These are phyloP conservation scores for Eulemur coronatus DNA, from an alignment of 2,797 vertebrate species.

Conservation along the genomic window DNA sequence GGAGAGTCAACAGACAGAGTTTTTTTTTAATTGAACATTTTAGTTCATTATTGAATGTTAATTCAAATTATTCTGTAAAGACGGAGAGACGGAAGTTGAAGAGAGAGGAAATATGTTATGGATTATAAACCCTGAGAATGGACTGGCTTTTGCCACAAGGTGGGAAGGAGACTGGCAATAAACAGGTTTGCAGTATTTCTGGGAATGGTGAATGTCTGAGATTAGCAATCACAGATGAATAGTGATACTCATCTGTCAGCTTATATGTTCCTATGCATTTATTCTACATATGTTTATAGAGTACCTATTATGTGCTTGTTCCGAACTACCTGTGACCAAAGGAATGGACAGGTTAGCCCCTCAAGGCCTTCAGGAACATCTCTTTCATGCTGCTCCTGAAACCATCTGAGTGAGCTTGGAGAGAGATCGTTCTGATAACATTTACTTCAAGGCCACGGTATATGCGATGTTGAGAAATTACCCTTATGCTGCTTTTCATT, in stretches of 20 bases:
- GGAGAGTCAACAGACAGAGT: neutral
- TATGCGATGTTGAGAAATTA: neutral
- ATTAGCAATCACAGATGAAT: neutral
- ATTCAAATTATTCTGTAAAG: slow-evolving; percentile 29
- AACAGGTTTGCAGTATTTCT: neutral
- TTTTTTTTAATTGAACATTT: neutral
- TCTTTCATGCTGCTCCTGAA: neutral
- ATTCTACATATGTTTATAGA: neutral
- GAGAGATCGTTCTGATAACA: neutral
- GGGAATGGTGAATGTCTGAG: neutral
- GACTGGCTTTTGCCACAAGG: neutral
- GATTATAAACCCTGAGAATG: neutral
- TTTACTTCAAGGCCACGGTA: slow-evolving; percentile 10
- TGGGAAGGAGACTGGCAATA: neutral
- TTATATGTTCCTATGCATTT: neutral
- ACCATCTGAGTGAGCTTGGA: neutral
- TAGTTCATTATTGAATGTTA: slow-evolving; percentile 3
- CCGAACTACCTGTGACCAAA: neutral
- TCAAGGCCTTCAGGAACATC: neutral
- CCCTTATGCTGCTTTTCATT: slow-evolving; percentile 36
- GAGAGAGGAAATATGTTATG: neutral
- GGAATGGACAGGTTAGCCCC: neutral
- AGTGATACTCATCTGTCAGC: neutral
- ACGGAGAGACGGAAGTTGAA: neutral
- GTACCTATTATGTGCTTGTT: neutral